Evolutionary conservation across 2,797 vertebrate genomes (phyloP).

Genomic region (Pseudocheirus occidentalis): DNA sequence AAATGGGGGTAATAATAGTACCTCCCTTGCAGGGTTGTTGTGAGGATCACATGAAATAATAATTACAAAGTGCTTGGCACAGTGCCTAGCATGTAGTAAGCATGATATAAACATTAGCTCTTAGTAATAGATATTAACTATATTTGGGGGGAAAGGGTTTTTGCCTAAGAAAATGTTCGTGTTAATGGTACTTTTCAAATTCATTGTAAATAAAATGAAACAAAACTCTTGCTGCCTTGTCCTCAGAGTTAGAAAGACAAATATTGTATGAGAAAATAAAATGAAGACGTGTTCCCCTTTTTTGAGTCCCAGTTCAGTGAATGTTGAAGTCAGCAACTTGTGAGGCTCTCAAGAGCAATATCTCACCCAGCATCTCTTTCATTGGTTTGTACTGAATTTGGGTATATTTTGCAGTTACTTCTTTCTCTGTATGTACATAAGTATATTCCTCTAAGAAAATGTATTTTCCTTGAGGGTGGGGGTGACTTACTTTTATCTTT

Average conservation of each 20-base stretch:
- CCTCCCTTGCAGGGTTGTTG: neutral
- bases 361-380: neutral
- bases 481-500: neutral
- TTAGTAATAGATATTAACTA: neutral
- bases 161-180: neutral
- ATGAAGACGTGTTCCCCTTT: neutral
- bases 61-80: neutral
- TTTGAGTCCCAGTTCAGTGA: neutral
- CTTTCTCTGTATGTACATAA: neutral
- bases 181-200: neutral
- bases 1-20: neutral
- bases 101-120: neutral
- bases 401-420: neutral
- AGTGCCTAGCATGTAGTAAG: neutral
- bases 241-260: neutral
- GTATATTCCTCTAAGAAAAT: neutral
- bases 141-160: neutral
- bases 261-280: slow-evolving; percentile 4
- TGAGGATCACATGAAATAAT: neutral
- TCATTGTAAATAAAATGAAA: neutral
- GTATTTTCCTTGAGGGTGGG: neutral
- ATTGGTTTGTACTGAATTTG: neutral
- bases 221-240: neutral
- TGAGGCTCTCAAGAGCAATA: slow-evolving; percentile 16
- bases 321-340: neutral